These are phyloP conservation scores for Apodemia mormo DNA, from an alignment of 2,888 invertebrate genomes.

Conservation along the genomic window DNA sequence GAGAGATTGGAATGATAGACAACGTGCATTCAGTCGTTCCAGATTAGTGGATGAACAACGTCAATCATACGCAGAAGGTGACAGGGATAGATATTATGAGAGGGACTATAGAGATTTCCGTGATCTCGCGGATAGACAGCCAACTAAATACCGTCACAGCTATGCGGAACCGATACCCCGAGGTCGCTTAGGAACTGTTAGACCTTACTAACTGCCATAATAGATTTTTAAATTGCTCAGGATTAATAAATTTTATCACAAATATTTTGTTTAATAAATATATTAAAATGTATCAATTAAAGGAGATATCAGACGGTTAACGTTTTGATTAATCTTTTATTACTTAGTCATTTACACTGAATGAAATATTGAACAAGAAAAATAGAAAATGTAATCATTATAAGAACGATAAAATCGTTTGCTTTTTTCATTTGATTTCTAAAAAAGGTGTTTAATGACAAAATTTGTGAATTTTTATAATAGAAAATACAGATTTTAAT, in stretches of 20 bases:
- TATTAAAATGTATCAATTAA: background rate
- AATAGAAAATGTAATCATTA: too few relatives aligned
- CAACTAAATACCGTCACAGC: conserved; percentile 82
- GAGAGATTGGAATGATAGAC: conserved; percentile 70
- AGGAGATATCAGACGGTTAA: conserved; percentile 4
- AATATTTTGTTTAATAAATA: conserved; percentile 8
- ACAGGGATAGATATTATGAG: conserved; percentile 69
- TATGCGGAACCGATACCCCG: conserved; percentile 85
- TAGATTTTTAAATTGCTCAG: conserved; percentile 16
- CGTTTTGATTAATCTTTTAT: background rate
- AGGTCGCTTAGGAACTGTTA: conserved; percentile 72
- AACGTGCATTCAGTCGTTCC: conserved; percentile 74
- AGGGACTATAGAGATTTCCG: conserved; percentile 71
- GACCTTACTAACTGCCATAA: conserved; percentile 79
- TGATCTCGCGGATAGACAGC: conserved; percentile 67
- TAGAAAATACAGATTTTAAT: too few relatives aligned
- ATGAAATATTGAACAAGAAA: too few relatives aligned
- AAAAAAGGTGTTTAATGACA: too few relatives aligned
- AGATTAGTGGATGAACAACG: conserved; percentile 71
- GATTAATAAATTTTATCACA: background rate
- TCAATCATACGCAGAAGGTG: conserved; percentile 68
- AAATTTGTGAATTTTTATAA: too few relatives aligned
- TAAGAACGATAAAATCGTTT: too few relatives aligned
- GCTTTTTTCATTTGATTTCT: too few relatives aligned
- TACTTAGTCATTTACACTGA: background rate